Evolutionary conservation across 2,888 invertebrate species (phyloP).

Genomic region (Himalopsyche tibetana): DNA sequence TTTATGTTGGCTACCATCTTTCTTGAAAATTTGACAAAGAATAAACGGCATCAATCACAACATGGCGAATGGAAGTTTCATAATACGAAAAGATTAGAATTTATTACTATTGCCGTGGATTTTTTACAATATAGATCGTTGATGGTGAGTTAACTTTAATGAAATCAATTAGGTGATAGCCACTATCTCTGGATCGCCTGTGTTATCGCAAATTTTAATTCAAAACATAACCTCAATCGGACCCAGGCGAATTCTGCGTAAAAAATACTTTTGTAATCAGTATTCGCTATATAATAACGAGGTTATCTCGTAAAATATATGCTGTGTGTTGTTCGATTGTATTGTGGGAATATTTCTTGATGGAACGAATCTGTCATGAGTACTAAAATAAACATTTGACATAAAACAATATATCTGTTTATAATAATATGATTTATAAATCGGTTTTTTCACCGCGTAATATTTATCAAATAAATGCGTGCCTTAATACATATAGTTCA

Average conservation of each 20-base stretch:
- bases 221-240: conserved; percentile 62
- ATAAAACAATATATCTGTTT: conserved; percentile 5
- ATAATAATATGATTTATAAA: background rate
- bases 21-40: conserved; percentile 72
- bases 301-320: conserved; percentile 44
- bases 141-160: conserved; percentile 56
- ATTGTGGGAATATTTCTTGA: background rate
- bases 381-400: background rate
- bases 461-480: no score
- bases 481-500: no score
- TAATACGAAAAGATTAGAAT: conserved; percentile 68
- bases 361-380: background rate
- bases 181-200: background rate
- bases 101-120: conserved; percentile 44
- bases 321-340: background rate
- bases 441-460: background rate
- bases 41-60: conserved; percentile 72
- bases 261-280: conserved; percentile 43
- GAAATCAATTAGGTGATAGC: background rate
- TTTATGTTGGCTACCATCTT: conserved; percentile 52
- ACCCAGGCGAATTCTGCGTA: conserved; percentile 54
- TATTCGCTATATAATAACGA: background rate
- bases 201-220: conserved; percentile 41
- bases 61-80: conserved; percentile 67
- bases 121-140: conserved; percentile 45